Percentiles rank a stretch among this genome's conserved stretches.
Conservation (phyloP, 2,888 invertebrate genomes). For the Andrena camellia region DNA sequence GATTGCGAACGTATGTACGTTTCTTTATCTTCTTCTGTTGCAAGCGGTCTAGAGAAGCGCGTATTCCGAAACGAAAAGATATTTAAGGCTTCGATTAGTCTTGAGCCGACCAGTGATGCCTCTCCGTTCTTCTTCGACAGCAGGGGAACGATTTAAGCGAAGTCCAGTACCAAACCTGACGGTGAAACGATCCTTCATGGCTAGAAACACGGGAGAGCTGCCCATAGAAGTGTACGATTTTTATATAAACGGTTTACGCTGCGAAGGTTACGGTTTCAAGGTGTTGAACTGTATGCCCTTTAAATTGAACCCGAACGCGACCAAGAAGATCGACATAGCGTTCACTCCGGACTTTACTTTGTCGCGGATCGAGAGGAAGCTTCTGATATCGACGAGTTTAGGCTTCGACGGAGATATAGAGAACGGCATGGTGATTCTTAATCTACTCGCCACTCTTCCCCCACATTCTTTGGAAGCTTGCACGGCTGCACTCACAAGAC, state of each 20-base stretch:
- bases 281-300: slow-evolving; percentile 92
- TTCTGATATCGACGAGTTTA: slow-evolving; percentile 88
- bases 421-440: slow-evolving; percentile 77
- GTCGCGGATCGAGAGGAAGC: slow-evolving; percentile 89
- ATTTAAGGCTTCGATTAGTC: slow-evolving; percentile 1
- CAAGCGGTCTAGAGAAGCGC: slow-evolving; percentile 6
- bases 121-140: slow-evolving; percentile 36
- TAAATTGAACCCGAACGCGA: slow-evolving; percentile 90
- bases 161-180: slow-evolving; percentile 88
- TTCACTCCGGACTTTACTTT: slow-evolving; percentile 96
- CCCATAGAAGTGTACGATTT: slow-evolving; percentile 91
- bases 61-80: not conserved
- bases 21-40: slow-evolving; percentile 39
- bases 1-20: slow-evolving; percentile 87
- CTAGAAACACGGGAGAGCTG: slow-evolving; percentile 96
- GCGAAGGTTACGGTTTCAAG: slow-evolving; percentile 93
- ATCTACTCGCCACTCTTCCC: slow-evolving; percentile 86
- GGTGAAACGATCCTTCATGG: slow-evolving; percentile 92
- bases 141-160: slow-evolving; percentile 75
- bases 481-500: slow-evolving; percentile 89
- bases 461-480: slow-evolving; percentile 89
- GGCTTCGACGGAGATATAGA: slow-evolving; percentile 74
- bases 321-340: slow-evolving; percentile 92
- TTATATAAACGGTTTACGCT: slow-evolving; percentile 88
- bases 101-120: not conserved